Evolutionary conservation across 2,113 vertebrate genomes (phyloP).

Genomic region (Ia io): DNA sequence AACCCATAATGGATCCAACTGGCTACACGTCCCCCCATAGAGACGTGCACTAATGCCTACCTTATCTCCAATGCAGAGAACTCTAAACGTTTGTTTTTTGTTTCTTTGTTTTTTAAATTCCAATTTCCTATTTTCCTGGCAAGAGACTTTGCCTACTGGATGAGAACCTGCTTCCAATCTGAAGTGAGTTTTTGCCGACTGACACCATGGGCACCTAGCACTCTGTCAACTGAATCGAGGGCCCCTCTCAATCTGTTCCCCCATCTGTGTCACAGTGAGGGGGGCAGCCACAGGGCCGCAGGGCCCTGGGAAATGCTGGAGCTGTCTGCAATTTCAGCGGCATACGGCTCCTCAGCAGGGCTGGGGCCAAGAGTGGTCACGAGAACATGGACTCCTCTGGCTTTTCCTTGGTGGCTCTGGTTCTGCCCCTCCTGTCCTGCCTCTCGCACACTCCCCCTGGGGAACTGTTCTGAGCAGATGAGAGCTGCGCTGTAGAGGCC

Average conservation of each 20-base stretch:
- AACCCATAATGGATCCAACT: not conserved
- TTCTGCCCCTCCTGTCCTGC: not conserved
- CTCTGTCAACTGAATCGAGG: not conserved
- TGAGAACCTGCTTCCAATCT: not conserved
- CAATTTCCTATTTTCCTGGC: not conserved
- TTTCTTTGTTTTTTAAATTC: not conserved
- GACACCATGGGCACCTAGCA: not conserved
- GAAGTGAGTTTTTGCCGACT: not conserved
- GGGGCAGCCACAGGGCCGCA: not conserved
- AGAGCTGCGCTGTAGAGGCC: not conserved
- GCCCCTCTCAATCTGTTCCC: constrained; percentile 45
- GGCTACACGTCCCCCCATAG: not conserved
- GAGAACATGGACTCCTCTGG: not conserved
- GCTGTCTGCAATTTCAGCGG: constrained; percentile 10
- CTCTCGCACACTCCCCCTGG: not conserved
- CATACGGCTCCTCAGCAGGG: constrained; percentile 24
- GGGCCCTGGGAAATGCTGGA: constrained; percentile 13
- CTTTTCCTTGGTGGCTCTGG: not conserved
- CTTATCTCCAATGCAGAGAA: not conserved
- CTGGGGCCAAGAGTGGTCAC: not conserved
- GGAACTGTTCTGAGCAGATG: not conserved
- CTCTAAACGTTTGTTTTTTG: not conserved
- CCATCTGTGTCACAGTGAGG: constrained; percentile 35
- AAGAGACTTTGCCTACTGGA: not conserved
- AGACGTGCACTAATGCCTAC: not conserved